These are phyloP conservation scores for Cyrtonyx montezumae DNA, from an alignment of 2,113 vertebrate genomes.

Conservation along the genomic window DNA sequence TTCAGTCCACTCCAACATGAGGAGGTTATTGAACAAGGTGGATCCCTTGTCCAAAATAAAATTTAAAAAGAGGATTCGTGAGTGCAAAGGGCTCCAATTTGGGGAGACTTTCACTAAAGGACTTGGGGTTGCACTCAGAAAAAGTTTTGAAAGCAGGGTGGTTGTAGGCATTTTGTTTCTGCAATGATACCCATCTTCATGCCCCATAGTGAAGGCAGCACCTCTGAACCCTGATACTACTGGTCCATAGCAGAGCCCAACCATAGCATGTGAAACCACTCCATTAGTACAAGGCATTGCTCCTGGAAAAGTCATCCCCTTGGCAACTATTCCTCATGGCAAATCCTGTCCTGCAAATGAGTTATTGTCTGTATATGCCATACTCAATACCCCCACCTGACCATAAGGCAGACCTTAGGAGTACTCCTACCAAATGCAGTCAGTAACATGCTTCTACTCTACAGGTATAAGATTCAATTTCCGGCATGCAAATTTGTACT, in stretches of 20 bases:
- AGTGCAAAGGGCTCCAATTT: not conserved
- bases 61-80: not conserved
- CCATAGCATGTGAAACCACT: not conserved
- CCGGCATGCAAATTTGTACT: not conserved
- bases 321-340: not conserved
- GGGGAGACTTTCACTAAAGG: not conserved
- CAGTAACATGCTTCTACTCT: not conserved
- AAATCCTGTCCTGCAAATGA: not conserved
- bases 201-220: fast-evolving
- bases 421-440: not conserved
- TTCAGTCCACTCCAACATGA: not conserved
- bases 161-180: not conserved
- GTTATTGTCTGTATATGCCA: not conserved
- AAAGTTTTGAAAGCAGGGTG: not conserved
- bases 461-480: not conserved
- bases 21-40: not conserved
- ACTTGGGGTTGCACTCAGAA: not conserved
- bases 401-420: not conserved
- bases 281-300: fast-evolving
- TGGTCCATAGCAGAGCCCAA: not conserved
- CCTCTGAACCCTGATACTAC: not conserved
- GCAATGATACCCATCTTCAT: not conserved
- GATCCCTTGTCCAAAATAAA: not conserved
- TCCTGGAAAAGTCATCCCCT: not conserved
- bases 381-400: not conserved